Evolutionary conservation across 2,888 invertebrate species (phyloP).

Genomic region (Lasioglossum figueresi): DNA sequence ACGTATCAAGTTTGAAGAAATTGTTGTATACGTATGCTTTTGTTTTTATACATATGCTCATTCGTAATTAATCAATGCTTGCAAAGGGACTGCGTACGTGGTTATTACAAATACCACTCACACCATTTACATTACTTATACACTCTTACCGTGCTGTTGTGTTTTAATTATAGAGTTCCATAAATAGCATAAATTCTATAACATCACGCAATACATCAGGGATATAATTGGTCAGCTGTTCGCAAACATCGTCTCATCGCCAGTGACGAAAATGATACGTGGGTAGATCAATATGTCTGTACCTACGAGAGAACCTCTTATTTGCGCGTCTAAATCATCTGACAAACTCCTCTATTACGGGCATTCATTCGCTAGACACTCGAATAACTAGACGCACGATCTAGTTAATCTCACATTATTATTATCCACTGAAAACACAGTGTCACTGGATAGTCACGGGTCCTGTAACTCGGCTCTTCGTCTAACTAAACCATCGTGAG

Average conservation of each 20-base stretch:
- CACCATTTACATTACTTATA: background rate
- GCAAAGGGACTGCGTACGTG: no score
- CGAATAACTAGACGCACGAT: conserved; percentile 43
- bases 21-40: background rate
- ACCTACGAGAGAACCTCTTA: conserved; percentile 16
- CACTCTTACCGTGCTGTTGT: background rate
- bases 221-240: background rate
- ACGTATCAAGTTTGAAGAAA: background rate
- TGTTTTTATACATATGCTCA: background rate
- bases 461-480: conserved; percentile 57
- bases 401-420: conserved; percentile 65
- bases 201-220: background rate
- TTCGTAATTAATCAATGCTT: no score
- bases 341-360: conserved; percentile 48
- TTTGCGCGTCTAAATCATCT: conserved; percentile 51
- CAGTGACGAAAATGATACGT: background rate
- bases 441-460: conserved; percentile 64
- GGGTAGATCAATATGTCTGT: background rate
- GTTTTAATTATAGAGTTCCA: background rate
- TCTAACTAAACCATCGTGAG: conserved; percentile 27
- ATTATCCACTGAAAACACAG: conserved; percentile 63
- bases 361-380: conserved; percentile 54
- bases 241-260: background rate
- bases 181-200: background rate
- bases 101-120: background rate